Conservation (phyloP, 2,888 invertebrate species). For the Epinotia nisella region DNA sequence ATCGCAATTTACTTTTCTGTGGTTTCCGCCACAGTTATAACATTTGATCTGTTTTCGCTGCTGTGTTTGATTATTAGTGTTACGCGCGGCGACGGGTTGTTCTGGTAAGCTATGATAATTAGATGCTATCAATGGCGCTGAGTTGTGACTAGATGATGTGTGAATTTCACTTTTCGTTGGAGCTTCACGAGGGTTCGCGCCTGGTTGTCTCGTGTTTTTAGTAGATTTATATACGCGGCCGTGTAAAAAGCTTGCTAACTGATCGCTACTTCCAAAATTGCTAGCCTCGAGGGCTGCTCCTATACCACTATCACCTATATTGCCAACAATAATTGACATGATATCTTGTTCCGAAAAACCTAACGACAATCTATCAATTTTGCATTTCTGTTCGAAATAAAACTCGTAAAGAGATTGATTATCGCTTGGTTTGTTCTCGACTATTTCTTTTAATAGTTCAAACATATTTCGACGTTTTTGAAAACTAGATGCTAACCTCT, state of each 20-base stretch:
- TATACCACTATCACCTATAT: slow-evolving; percentile 46
- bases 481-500: slow-evolving; percentile 41
- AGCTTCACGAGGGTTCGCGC: not conserved
- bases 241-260: slow-evolving; percentile 17
- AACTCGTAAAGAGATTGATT: slow-evolving; percentile 50
- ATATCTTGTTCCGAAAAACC: slow-evolving; percentile 46
- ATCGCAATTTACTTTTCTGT: slow-evolving; percentile 6
- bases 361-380: slow-evolving; percentile 45
- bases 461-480: slow-evolving; percentile 38
- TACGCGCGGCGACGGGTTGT: not conserved
- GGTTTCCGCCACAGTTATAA: slow-evolving; percentile 22
- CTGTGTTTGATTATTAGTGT: not conserved
- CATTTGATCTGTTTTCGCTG: slow-evolving; percentile 19
- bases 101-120: not conserved
- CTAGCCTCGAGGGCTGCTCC: slow-evolving; percentile 47
- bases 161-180: not conserved
- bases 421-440: slow-evolving; percentile 42
- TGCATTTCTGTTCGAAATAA: slow-evolving; percentile 49
- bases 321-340: slow-evolving; percentile 49
- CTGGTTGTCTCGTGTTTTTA: not conserved
- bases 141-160: not conserved
- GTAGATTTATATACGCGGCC: slow-evolving; percentile 9
- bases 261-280: slow-evolving; percentile 39
- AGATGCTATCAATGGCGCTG: not conserved
- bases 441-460: slow-evolving; percentile 23